Evolutionary conservation across 2,113 vertebrate species (phyloP).

Genomic region (Petaurus breviceps): DNA sequence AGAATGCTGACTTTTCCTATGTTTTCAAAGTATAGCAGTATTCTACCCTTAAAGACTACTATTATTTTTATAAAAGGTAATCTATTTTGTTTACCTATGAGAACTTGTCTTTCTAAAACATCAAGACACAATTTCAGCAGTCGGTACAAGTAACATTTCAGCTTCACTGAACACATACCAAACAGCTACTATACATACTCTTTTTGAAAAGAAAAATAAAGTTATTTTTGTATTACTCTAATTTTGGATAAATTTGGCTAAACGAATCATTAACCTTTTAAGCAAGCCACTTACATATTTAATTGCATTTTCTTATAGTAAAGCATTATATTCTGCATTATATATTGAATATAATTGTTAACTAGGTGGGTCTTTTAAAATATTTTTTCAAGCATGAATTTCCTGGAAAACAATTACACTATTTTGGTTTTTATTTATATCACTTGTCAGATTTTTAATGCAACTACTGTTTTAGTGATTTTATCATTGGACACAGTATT

Average conservation of each 20-base stretch:
- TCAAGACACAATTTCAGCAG: slow-evolving; percentile 85
- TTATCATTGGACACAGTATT: slow-evolving; percentile 72
- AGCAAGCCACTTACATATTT: slow-evolving; percentile 84
- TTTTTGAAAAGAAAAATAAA: slow-evolving; percentile 84
- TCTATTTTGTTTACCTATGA: slow-evolving; percentile 85
- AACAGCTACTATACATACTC: slow-evolving; percentile 85
- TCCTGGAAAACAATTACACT: slow-evolving; percentile 62
- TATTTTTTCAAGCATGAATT: slow-evolving; percentile 83
- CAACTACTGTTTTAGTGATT: slow-evolving; percentile 75
- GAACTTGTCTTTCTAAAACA: slow-evolving; percentile 84
- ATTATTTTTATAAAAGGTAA: slow-evolving; percentile 90
- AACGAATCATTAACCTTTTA: slow-evolving; percentile 82
- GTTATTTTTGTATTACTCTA: slow-evolving; percentile 86
- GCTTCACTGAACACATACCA: slow-evolving; percentile 82
- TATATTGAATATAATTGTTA: slow-evolving; percentile 78
- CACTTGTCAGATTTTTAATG: slow-evolving; percentile 78
- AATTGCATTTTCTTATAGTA: slow-evolving; percentile 85
- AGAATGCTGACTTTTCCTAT: slow-evolving; percentile 89
- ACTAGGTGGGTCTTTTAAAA: slow-evolving; percentile 74
- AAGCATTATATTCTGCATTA: slow-evolving; percentile 84
- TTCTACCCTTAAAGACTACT: slow-evolving; percentile 90
- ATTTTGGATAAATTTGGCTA: slow-evolving; percentile 86
- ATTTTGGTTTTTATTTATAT: slow-evolving; percentile 79
- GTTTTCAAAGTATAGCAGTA: slow-evolving; percentile 88
- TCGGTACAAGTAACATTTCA: slow-evolving; percentile 86